A percentile compares a stretch with the other conserved stretches of the same genome.
Evolutionary conservation across 2,888 invertebrate genomes (phyloP).

Genomic region (Mantis religiosa): DNA sequence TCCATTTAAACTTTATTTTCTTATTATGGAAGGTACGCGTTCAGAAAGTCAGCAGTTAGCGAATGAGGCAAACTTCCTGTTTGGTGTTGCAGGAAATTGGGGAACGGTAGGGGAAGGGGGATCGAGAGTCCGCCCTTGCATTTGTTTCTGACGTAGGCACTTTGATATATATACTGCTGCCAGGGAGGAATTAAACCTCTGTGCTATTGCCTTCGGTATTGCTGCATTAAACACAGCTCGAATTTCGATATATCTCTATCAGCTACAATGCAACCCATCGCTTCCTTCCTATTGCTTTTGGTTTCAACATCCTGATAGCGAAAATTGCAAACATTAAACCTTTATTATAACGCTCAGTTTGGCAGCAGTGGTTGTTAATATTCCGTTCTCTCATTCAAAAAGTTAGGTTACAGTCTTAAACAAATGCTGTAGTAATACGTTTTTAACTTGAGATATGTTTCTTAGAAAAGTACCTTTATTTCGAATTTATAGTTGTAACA

Average conservation of each 20-base stretch:
- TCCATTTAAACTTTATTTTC: background rate
- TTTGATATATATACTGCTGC: background rate
- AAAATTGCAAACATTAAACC: too few relatives aligned
- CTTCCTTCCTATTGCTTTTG: too few relatives aligned
- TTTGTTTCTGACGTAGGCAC: background rate
- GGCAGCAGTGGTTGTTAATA: too few relatives aligned
- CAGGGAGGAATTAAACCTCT: too few relatives aligned
- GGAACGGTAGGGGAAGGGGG: background rate
- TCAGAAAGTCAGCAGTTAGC: background rate
- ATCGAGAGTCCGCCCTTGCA: background rate
- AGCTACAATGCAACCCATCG: background rate
- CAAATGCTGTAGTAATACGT: too few relatives aligned
- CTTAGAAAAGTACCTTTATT: too few relatives aligned
- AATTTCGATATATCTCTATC: background rate
- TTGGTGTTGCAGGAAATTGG: background rate
- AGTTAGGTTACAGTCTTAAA: too few relatives aligned
- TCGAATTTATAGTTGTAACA: too few relatives aligned
- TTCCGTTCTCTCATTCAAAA: too few relatives aligned
- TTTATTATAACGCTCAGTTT: too few relatives aligned
- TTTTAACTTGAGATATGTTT: too few relatives aligned
- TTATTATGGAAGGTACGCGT: background rate
- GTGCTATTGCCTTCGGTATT: background rate
- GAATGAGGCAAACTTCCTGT: background rate
- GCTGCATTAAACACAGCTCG: background rate
- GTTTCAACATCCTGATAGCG: too few relatives aligned